Conservation (phyloP, 2,797 vertebrate genomes). For the Morus bassanus region DNA sequence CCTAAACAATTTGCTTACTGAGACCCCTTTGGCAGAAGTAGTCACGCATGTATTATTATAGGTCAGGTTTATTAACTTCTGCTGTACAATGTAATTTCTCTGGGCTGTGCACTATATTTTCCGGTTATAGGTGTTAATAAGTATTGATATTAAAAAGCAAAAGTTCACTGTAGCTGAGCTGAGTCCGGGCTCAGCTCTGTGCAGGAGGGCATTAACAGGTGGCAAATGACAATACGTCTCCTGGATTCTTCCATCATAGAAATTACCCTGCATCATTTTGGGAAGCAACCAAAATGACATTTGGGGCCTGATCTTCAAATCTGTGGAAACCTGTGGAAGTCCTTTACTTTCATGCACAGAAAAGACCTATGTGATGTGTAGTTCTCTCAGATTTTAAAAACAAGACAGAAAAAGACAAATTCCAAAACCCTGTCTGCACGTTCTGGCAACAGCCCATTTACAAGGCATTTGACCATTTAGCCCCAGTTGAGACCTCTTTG, state of each 20-base stretch:
- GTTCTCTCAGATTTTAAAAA: not conserved
- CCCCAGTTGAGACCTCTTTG: not conserved
- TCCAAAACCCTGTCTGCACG: not conserved
- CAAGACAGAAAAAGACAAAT: not conserved
- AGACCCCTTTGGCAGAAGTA: not conserved
- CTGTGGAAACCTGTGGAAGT: not conserved
- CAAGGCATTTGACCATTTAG: conserved; percentile 2
- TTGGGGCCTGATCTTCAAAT: not conserved
- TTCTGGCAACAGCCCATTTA: not conserved
- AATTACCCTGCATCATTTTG: not conserved
- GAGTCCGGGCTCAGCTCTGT: not conserved
- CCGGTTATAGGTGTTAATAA: not conserved
- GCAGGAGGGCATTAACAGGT: not conserved
- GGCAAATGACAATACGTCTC: not conserved
- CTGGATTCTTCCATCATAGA: not conserved
- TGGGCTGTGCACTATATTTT: not conserved
- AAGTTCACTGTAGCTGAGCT: not conserved
- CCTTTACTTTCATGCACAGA: not conserved
- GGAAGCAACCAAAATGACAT: not conserved
- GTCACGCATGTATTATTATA: not conserved
- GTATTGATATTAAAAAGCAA: not conserved
- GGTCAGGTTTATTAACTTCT: not conserved
- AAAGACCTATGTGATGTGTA: not conserved
- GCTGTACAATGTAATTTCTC: not conserved
- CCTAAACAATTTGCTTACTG: not conserved